Base-by-base conservation (phyloP, 2,797 vertebrate species). In the Brachymystax lenok region DNA sequence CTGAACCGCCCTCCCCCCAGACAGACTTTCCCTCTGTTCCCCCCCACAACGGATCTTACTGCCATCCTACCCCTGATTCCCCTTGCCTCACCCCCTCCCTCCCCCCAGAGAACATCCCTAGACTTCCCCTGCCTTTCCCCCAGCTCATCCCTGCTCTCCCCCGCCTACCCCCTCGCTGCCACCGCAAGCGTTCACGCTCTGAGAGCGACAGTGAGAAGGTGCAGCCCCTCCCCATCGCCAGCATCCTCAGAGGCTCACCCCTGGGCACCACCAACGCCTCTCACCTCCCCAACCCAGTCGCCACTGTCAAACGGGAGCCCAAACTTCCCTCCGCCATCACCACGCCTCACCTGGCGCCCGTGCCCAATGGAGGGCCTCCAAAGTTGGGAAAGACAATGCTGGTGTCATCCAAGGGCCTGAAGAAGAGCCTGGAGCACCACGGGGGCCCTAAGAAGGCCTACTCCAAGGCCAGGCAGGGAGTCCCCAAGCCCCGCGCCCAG, bases 151-250 rank as follows among this genome's bases (percentile, higher is more conserved):
- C 95, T 0, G 96, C 93, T 21, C 86, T 94, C 86, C 96, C 96
- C 68, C 96, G 94, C 72, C 94, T 92, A 0, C 95, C 96, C 2
- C 93, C 94, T 16, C 97, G 96, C 70, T 92, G 96, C 82, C 97
- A 96, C 86, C 96, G 97, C 78, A 99, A 99, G 79, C 95, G 98
- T 51, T 99, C 98, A 40, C 96, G 96, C 80, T 99, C 98, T 0
- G 98, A 99, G 88, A 99, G 98, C 0, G 98, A 99, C 95, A 98
- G 98, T 0, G 97, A 99, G 87, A 99, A 98, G 88, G 94, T 99
- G 85, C 96, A 96, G 84, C 97, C 97, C 76, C 93, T 99, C 28
- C 97, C 97, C 46, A 98, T 99, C 87, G 96, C 97, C 91, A 98
- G 95, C 90, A 96, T 99, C 82, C 91, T 99, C 70, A 93, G 92